Evolutionary conservation across 2,888 invertebrate species (phyloP).

Genomic region (Drosophila sordidapex): DNA sequence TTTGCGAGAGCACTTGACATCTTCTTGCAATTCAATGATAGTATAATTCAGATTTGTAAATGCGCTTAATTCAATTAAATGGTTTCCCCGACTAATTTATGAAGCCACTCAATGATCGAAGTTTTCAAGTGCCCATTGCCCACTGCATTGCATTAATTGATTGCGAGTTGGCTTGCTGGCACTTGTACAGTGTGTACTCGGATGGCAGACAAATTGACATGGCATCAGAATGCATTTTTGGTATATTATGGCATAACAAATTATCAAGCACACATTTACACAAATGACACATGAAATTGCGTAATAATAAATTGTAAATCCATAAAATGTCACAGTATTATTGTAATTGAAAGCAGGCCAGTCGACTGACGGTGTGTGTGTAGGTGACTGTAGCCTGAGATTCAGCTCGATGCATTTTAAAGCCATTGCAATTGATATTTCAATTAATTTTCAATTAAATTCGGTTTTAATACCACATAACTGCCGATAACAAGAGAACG

Average conservation of each 20-base stretch:
- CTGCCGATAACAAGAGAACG: constrained; percentile 15
- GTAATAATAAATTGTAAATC: constrained; percentile 63
- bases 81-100: constrained; percentile 64
- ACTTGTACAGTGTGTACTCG: constrained; percentile 47
- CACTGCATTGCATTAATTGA: constrained; percentile 54
- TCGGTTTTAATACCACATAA: constrained; percentile 62
- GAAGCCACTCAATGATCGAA: constrained; percentile 46
- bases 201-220: constrained; percentile 54
- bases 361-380: not conserved
- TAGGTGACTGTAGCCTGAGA: constrained; percentile 24
- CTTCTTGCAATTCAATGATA: constrained; percentile 23
- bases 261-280: constrained; percentile 41
- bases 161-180: constrained; percentile 37
- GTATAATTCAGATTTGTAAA: constrained; percentile 55
- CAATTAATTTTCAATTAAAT: constrained; percentile 77
- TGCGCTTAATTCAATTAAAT: constrained; percentile 66
- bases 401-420: constrained; percentile 50
- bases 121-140: constrained; percentile 27
- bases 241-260: constrained; percentile 60
- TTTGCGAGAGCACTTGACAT: constrained; percentile 25
- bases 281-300: constrained; percentile 38
- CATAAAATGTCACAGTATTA: constrained; percentile 61
- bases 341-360: constrained; percentile 34
- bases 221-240: constrained; percentile 55
- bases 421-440: constrained; percentile 73